These are phyloP conservation scores for Bombus affinis DNA, from an alignment of 1,140 invertebrate genomes.

Conservation along the genomic window DNA sequence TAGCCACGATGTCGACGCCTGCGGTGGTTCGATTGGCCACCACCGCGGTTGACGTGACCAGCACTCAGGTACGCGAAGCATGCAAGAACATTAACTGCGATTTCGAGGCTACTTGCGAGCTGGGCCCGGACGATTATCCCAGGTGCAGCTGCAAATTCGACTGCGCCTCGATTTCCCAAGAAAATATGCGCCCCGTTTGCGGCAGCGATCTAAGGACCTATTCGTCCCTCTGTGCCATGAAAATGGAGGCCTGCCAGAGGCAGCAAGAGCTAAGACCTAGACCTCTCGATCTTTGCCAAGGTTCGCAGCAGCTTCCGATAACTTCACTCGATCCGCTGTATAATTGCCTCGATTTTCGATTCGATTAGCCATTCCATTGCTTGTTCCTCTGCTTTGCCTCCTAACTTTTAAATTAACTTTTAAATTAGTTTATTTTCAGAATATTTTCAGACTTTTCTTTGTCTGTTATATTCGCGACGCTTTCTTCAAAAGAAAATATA, in stretches of 20 bases:
- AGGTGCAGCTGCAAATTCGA: constrained; percentile 90
- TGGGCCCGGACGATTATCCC: constrained; percentile 89
- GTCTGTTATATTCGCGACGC: not conserved
- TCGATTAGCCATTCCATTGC: not conserved
- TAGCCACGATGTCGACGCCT: constrained; percentile 74
- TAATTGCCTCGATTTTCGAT: not conserved
- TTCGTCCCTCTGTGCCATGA: constrained; percentile 92
- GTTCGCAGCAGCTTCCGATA: constrained; percentile 78
- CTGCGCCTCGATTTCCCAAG: constrained; percentile 84
- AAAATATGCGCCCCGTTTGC: constrained; percentile 88
- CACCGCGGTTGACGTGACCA: constrained; percentile 76
- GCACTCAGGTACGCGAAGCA: constrained; percentile 84
- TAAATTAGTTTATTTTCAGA: not conserved
- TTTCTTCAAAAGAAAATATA: not conserved
- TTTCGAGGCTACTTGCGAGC: constrained; percentile 91
- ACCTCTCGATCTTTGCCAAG: constrained; percentile 92
- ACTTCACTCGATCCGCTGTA: not conserved
- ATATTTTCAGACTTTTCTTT: not conserved
- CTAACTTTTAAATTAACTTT: not conserved
- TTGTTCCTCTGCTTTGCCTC: not conserved
- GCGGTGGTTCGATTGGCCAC: constrained; percentile 74
- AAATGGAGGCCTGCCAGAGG: constrained; percentile 92
- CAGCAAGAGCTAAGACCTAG: constrained; percentile 91
- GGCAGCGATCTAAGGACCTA: constrained; percentile 92
- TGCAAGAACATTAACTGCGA: constrained; percentile 92